These are phyloP conservation scores for Balaeniceps rex DNA, from an alignment of 2,113 vertebrate genomes.

Conservation along the genomic window DNA sequence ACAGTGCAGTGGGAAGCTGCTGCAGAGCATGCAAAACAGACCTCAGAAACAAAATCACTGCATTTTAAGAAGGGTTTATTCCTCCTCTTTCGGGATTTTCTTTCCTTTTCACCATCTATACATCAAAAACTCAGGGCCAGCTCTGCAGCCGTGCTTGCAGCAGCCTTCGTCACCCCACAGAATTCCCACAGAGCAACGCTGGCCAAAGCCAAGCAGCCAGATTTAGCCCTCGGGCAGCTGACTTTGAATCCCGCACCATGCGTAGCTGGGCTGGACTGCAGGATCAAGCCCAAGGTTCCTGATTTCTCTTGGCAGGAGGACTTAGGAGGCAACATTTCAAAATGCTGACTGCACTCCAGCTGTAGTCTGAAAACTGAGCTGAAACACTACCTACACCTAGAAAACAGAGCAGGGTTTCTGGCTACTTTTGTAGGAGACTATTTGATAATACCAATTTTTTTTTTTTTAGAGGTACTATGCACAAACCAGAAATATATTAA, in stretches of 20 bases:
- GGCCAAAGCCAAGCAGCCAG: background rate
- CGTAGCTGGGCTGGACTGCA: background rate
- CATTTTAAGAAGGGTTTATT: background rate
- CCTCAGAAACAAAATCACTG: background rate
- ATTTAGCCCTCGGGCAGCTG: background rate
- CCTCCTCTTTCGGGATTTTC: background rate
- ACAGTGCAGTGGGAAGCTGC: background rate
- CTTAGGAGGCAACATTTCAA: background rate
- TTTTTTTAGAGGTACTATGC: background rate
- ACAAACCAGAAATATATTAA: background rate
- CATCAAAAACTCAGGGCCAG: rapidly evolving
- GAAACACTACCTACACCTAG: no score
- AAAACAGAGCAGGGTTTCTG: background rate
- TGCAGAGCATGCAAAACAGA: no score
- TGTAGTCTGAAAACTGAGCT: background rate
- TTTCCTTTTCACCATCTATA: background rate
- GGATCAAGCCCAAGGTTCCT: background rate
- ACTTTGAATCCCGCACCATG: background rate
- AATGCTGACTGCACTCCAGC: background rate
- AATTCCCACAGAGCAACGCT: background rate
- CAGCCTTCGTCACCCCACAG: background rate
- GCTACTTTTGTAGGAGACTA: background rate
- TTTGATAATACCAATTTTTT: background rate
- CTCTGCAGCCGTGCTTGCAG: background rate
- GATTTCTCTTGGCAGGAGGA: background rate